Base-by-base conservation (phyloP, 2,797 vertebrate species). In the Pterois miles region DNA sequence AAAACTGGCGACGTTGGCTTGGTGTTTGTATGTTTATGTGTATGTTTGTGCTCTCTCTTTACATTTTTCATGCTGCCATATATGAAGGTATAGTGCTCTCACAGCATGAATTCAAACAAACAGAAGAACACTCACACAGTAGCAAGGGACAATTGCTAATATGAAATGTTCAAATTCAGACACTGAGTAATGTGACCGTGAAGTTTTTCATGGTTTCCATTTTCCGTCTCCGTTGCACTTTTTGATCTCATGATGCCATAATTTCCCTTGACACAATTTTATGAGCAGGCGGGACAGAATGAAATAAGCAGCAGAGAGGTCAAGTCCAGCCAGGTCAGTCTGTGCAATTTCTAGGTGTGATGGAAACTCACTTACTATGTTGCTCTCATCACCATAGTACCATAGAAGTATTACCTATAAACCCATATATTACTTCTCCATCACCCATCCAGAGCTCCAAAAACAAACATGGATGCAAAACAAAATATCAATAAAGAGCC, bases 251-350 rank as follows among this genome's bases (percentile, higher is more conserved):
- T 64, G 36, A 82, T 87, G 87, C 52, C 27, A 79, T 91, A 86
- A 93, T 90, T 90, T 91, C 62, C 68, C 85, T 76, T 80, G 86
- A 89, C 88, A 88, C 74, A 76, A 77, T 88, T 85, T 86, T 86
- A 86, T 87, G 81, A 88, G 83, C 66, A 46, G 68, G 59, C 18
- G 40, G 58, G 59, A 84, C 59, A 72, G 69, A 83, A 83, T 62
- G 59, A 78, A 89, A 88, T 81, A 85, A 88, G 76, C 36, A 38
- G 65, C 58, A 82, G 27, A 65, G 69, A 60, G 80, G 74, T 85
- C 80, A 58, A 13, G 16, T 65, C 34, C 6, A 29, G 66, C 27
- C 64, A 50, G 25, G 50, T 53, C 54, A 56, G 29, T 68, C 48
- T 69, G 18, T 52, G 54, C 65, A 68, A 76, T 66, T 59, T 57